Percentiles rank a stretch among this genome's conserved stretches.
Conservation (phyloP, 2,113 vertebrate genomes). For the Mesembrinibis cayennensis region DNA sequence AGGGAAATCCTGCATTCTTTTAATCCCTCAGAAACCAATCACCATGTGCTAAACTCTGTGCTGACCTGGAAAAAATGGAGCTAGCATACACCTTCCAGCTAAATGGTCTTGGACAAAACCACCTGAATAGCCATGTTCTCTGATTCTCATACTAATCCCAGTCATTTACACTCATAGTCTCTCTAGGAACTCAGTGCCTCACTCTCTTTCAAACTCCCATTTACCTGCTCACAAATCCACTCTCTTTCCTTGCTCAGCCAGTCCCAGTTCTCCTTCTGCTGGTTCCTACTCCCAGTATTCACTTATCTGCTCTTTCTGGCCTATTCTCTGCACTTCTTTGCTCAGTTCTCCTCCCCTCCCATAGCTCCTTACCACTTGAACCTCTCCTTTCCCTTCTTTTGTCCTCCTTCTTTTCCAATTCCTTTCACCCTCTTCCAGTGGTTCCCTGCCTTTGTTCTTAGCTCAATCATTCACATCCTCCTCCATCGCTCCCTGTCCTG, state of each 20-base stretch:
- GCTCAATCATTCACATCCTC: background rate
- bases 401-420: background rate
- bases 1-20: background rate
- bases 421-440: background rate
- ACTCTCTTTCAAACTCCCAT: background rate
- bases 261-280: background rate
- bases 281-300: background rate
- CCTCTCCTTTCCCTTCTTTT: background rate
- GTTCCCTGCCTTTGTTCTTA: background rate
- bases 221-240: background rate
- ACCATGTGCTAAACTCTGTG: background rate
- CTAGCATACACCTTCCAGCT: background rate
- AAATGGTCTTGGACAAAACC: background rate
- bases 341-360: background rate
- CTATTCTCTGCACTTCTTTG: background rate
- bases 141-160: background rate
- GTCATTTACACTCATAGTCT: background rate
- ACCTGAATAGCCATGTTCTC: background rate
- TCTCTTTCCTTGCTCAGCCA: background rate
- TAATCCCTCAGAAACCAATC: background rate
- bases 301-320: background rate
- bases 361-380: background rate
- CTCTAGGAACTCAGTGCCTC: background rate
- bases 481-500: background rate
- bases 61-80: background rate